phyloP scores from a whole-genome alignment of 2,797 vertebrate genomes.

The Acridotheres tristis region DNA sequence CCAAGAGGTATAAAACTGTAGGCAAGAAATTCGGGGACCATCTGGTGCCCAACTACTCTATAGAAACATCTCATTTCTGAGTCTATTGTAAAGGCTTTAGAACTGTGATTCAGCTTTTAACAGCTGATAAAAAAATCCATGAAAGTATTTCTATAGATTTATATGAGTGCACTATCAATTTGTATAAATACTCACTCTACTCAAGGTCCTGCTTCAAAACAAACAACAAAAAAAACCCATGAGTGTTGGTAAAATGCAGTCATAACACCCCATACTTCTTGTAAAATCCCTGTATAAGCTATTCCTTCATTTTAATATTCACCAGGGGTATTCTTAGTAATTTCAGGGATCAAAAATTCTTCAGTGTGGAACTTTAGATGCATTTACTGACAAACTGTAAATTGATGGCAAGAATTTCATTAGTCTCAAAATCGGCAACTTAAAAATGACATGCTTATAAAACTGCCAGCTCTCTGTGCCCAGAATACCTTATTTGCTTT shows the following conservation, averaged over 20 bases:
- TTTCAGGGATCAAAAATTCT: neutral
- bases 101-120: neutral
- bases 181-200: neutral
- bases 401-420: neutral
- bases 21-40: neutral
- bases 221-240: neutral
- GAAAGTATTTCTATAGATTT: neutral
- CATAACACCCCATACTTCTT: neutral
- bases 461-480: neutral
- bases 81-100: neutral
- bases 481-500: neutral
- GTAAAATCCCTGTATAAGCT: neutral
- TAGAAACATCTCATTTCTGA: neutral
- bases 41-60: neutral
- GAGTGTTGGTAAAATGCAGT: neutral
- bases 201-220: neutral
- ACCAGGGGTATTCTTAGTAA: neutral
- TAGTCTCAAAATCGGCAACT: neutral
- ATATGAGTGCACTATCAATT: neutral
- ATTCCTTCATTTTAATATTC: neutral
- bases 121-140: accelerated
- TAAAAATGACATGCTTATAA: neutral
- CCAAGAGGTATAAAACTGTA: neutral
- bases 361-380: neutral
- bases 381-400: neutral